A percentile compares a stretch with the other conserved stretches of the same genome.
phyloP scores from a whole-genome alignment of 2,888 invertebrate genomes.

The Neoscelio sp. region DNA sequence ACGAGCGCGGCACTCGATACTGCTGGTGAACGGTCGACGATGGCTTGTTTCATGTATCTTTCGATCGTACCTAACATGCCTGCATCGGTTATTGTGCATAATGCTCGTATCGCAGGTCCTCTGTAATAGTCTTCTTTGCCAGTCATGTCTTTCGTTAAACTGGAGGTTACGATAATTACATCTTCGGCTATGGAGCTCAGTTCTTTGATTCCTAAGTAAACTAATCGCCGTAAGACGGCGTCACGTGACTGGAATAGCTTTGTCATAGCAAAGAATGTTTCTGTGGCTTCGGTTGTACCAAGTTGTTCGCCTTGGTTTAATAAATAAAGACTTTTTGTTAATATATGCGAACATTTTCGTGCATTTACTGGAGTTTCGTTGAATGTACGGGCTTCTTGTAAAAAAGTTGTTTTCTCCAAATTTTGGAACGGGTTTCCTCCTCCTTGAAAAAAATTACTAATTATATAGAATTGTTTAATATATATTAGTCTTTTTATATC shows the following conservation, averaged over 20 bases:
- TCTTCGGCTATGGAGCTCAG: slow-evolving; percentile 97
- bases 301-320: slow-evolving; percentile 98
- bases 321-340: slow-evolving; percentile 98
- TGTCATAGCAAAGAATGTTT: slow-evolving; percentile 99
- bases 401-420: slow-evolving; percentile 97
- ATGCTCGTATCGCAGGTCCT: slow-evolving; percentile 97
- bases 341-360: slow-evolving; percentile 96
- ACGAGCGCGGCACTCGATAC: too few species aligned
- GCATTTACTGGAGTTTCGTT: slow-evolving; percentile 99
- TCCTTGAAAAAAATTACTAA: slow-evolving; percentile 84
- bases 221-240: slow-evolving; percentile 96
- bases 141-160: slow-evolving; percentile 99
- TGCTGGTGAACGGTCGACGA: slow-evolving; percentile 98
- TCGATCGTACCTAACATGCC: slow-evolving; percentile 98
- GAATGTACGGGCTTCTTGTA: slow-evolving; percentile 98
- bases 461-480: too few species aligned
- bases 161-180: slow-evolving; percentile 99
- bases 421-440: slow-evolving; percentile 95
- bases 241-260: slow-evolving; percentile 99
- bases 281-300: slow-evolving; percentile 97
- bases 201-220: slow-evolving; percentile 98
- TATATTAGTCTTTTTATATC: background rate
- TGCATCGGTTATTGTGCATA: slow-evolving; percentile 98
- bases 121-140: slow-evolving; percentile 94
- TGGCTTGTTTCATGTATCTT: slow-evolving; percentile 99